Conservation (phyloP, 2,888 invertebrate species). For the Aspidiotus destructor region DNA sequence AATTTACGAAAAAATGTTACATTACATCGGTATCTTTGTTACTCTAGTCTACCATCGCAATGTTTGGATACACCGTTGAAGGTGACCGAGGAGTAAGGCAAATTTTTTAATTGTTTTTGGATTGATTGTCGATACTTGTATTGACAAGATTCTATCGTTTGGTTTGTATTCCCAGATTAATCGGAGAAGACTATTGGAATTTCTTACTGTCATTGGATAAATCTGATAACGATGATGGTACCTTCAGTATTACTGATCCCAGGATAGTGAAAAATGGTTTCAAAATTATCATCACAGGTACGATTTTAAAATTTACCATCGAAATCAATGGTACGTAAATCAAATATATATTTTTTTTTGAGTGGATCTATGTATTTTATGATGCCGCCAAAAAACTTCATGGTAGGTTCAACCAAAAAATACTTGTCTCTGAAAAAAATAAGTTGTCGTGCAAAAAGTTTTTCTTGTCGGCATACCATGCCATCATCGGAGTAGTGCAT, state of each 20-base stretch:
- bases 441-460: no score
- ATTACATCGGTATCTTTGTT: slow-evolving; percentile 21
- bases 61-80: slow-evolving; percentile 7
- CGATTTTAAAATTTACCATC: background rate
- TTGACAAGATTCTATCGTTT: background rate
- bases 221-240: background rate
- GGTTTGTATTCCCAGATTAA: slow-evolving; percentile 1
- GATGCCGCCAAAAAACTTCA: no score
- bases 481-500: no score
- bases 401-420: no score
- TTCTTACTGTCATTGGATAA: slow-evolving; percentile 8
- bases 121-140: background rate
- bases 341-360: no score
- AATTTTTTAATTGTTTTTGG: background rate
- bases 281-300: slow-evolving; percentile 34
- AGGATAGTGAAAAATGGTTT: slow-evolving; percentile 38
- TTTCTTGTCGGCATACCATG: no score
- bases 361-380: no score
- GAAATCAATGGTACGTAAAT: no score
- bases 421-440: no score
- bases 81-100: slow-evolving; percentile 11
- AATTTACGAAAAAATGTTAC: slow-evolving; percentile 19
- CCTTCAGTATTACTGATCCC: slow-evolving; percentile 35
- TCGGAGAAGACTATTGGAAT: slow-evolving; percentile 13
- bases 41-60: slow-evolving; percentile 10